Evolutionary conservation across 2,113 vertebrate species (phyloP).

Genomic region (Rafetus swinhoei): DNA sequence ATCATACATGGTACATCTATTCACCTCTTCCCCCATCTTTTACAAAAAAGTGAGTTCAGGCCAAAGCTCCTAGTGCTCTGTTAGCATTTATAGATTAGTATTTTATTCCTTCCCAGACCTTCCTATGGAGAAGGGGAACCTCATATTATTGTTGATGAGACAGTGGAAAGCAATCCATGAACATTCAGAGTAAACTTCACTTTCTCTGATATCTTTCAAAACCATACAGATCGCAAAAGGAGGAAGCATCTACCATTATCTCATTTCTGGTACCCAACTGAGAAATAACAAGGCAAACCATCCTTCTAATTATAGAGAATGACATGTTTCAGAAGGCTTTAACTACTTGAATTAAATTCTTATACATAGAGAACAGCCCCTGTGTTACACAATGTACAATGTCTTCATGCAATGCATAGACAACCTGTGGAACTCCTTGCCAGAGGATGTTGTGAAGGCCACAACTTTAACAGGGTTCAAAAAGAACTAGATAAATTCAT

Average conservation of each 20-base stretch:
- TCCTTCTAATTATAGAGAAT: not conserved
- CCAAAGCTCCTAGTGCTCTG: not conserved
- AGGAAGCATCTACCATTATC: not conserved
- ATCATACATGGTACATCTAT: not conserved
- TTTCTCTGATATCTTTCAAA: slow-evolving; percentile 4
- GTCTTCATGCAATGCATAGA: too few species aligned
- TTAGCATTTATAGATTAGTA: not conserved
- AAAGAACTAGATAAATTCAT: too few species aligned
- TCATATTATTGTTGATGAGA: not conserved
- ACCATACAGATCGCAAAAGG: not conserved
- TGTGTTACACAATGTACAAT: not conserved
- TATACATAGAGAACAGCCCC: not conserved
- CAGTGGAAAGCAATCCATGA: too few species aligned
- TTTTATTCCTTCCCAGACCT: not conserved
- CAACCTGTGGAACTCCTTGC: too few species aligned
- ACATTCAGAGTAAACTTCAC: not conserved
- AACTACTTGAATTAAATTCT: not conserved
- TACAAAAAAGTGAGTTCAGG: slow-evolving; percentile 27
- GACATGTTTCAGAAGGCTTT: not conserved
- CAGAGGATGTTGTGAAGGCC: too few species aligned
- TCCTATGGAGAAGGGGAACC: not conserved
- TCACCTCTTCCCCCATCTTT: not conserved
- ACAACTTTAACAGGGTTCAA: too few species aligned
- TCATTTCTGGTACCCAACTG: not conserved
- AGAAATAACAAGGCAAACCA: not conserved